Conservation (phyloP, 2,888 invertebrate species). For the Cataglyphis albicans region DNA sequence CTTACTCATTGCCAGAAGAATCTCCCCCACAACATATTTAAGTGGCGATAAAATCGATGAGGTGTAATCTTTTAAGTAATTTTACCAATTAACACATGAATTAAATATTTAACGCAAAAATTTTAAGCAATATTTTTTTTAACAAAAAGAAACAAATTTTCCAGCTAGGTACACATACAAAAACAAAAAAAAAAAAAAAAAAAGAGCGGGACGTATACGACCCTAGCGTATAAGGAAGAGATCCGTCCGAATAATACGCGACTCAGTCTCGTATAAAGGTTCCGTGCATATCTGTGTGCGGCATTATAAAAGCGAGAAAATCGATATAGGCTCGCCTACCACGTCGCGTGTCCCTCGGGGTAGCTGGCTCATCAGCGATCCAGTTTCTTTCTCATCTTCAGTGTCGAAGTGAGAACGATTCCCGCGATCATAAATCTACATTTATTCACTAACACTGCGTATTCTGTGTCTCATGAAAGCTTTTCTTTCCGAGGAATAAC, state of each 20-base stretch:
- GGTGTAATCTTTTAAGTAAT: too few species aligned
- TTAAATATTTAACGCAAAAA: too few species aligned
- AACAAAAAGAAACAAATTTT: too few species aligned
- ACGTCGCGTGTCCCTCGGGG: constrained; percentile 8
- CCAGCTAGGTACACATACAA: too few species aligned
- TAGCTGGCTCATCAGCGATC: constrained; percentile 15
- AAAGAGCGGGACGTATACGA: constrained; percentile 63
- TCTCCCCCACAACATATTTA: too few species aligned
- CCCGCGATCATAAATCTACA: constrained; percentile 22
- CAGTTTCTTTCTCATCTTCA: constrained; percentile 50
- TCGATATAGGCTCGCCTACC: constrained; percentile 70
- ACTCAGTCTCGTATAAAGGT: background rate
- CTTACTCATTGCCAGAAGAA: too few species aligned
- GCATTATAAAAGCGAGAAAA: constrained; percentile 75
- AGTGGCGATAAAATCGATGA: too few species aligned
- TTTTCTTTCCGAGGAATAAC: background rate
- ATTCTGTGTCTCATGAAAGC: background rate
- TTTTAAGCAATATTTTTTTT: too few species aligned
- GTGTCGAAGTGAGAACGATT: background rate
- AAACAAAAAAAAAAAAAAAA: too few species aligned
- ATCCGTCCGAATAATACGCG: constrained; percentile 5
- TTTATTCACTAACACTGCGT: constrained; percentile 17
- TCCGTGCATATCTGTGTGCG: constrained; percentile 36
- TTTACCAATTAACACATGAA: too few species aligned
- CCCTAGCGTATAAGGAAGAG: background rate